phyloP scores from a whole-genome alignment of 2,797 vertebrate genomes.

The Buceros bicornis region DNA sequence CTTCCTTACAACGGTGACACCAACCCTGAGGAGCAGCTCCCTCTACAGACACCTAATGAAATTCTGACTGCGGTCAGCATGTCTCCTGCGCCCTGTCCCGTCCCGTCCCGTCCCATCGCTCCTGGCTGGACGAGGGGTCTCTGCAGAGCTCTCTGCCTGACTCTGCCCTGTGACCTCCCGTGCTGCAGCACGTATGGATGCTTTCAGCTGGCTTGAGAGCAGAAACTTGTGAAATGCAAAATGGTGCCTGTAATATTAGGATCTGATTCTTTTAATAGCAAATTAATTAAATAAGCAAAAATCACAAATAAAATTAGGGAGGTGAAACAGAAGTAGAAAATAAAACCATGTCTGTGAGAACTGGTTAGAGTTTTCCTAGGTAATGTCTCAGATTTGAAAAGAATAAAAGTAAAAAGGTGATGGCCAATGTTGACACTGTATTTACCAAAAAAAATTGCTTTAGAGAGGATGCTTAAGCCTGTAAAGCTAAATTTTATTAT shows the following conservation, averaged over 20 bases:
- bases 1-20: background rate
- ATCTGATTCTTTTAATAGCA: background rate
- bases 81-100: background rate
- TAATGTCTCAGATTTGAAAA: background rate
- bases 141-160: background rate
- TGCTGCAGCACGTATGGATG: background rate
- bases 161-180: background rate
- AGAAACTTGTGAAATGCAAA: constrained; percentile 18
- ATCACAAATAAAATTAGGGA: background rate
- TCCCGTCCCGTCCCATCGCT: background rate
- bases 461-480: background rate
- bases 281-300: background rate
- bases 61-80: background rate
- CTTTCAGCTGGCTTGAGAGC: background rate
- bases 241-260: background rate
- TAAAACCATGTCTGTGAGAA: background rate
- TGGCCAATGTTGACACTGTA: background rate
- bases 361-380: background rate
- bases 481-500: background rate
- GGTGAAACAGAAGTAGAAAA: background rate
- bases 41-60: constrained; percentile 30
- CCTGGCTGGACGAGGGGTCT: background rate
- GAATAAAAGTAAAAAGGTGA: background rate
- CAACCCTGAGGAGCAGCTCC: constrained; percentile 44
- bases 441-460: background rate